Evolutionary conservation across 2,113 vertebrate genomes (phyloP).

Genomic region (Archocentrus centrarchus): DNA sequence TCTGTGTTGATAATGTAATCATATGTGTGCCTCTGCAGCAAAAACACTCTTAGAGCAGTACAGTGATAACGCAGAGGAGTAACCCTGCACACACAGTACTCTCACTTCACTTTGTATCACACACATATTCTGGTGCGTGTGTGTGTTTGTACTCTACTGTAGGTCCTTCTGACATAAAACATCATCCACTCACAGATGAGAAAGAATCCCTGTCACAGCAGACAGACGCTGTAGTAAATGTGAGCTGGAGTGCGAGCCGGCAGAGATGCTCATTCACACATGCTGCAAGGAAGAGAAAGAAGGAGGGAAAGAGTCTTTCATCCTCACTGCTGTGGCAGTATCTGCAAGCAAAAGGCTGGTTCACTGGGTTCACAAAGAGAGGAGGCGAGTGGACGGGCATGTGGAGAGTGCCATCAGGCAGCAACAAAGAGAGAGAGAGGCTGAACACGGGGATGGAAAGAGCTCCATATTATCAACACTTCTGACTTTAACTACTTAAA

Average conservation of each 20-base stretch:
- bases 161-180: conserved; percentile 15
- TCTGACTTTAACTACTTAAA: neutral
- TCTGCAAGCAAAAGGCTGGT: conserved; percentile 33
- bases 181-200: conserved; percentile 18
- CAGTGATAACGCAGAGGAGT: neutral
- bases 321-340: conserved; percentile 29
- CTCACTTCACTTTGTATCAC: neutral
- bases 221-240: conserved; percentile 36
- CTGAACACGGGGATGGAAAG: neutral
- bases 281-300: neutral
- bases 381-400: neutral
- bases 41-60: neutral
- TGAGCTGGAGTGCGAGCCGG: conserved; percentile 23
- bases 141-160: neutral
- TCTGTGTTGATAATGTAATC: neutral
- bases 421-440: neutral
- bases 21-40: neutral
- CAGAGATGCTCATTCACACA: conserved; percentile 25
- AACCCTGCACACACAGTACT: neutral
- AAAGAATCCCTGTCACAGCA: conserved; percentile 12
- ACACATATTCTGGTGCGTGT: neutral
- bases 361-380: conserved; percentile 51
- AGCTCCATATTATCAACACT: neutral
- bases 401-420: conserved; percentile 19
- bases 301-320: conserved; percentile 33